Evolutionary conservation across 2,113 vertebrate genomes (phyloP), one percentile per base, ranked within the genome.

Genomic region (Galbula dea): DNA sequence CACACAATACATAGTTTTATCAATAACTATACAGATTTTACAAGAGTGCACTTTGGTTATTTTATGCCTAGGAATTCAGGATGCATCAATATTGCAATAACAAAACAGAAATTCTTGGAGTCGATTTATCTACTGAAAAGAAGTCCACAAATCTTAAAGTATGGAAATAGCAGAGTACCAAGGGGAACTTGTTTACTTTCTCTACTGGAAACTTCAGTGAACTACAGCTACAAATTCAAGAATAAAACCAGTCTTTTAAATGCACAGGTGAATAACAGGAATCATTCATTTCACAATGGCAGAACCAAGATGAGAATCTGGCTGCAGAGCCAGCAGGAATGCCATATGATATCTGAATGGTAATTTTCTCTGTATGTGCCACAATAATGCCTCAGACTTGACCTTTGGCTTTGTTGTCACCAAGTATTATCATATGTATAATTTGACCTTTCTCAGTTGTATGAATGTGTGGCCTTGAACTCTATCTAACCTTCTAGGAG

Each of bases 391-490:
- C 84, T 91, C 91, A 89, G 91, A 89, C 87, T 68, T 88, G 94
- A 96, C 93, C 95, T 94, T 88, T 95, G 93, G 68, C 93, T 95
- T 95, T 96, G 89, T 96, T 96, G 94, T 94, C 96, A 95, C 94
- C 95, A 90, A 91, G 85, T 90, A 96, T 96, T 96, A 95, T 95
- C 94, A 93, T 91, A 95, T 77, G 94, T 94, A 95, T 94, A 94
- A 96, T 96, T 94, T 89, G 93, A 91, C 95, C 91, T 93, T 92
- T 95, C 72, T 86, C 86, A 71, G 59, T 72, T 94, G 85, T 83
- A 75, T 48, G 83, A 95, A 93, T 89, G 61, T 69, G 88, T 93
- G 94, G 94, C 93, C 95, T 96, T 96, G 95, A 96, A 96, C 96
- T 96, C 95, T 75, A 86, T 68, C 82, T 96, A 92, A 96, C 96